Evolutionary conservation across 2,113 vertebrate species (phyloP).

Genomic region (Ailuropoda melanoleuca): DNA sequence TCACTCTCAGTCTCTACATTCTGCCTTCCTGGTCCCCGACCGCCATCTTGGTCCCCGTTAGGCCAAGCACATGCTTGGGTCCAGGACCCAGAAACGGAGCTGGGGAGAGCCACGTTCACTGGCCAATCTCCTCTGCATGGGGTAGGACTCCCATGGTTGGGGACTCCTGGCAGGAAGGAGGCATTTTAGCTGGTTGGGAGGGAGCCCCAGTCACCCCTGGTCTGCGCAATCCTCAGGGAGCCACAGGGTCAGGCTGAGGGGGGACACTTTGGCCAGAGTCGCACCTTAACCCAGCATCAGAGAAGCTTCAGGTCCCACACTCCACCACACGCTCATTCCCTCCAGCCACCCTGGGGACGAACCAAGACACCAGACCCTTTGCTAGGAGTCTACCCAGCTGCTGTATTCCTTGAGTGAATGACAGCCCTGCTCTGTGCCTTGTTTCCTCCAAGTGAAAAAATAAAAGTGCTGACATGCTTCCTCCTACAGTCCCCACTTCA

Average conservation of each 20-base stretch:
- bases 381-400: fast-evolving
- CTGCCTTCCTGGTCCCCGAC: slow-evolving; percentile 17
- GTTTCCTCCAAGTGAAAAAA: background rate
- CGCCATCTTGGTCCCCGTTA: background rate
- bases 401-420: background rate
- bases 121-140: background rate
- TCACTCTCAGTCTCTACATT: slow-evolving; percentile 59
- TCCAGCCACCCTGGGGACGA: background rate
- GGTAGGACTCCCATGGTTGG: background rate
- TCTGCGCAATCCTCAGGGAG: background rate
- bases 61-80: background rate
- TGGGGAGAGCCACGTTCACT: background rate
- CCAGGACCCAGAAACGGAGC: background rate
- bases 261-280: background rate
- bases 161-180: background rate
- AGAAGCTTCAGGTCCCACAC: background rate
- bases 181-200: background rate
- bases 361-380: fast-evolving
- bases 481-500: fast-evolving
- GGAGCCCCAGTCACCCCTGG: background rate
- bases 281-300: background rate
- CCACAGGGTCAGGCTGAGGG: background rate
- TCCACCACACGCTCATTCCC: background rate
- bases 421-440: background rate
- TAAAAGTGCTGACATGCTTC: fast-evolving